phyloP scores from a whole-genome alignment of 2,113 vertebrate genomes.

The Felis catus region DNA sequence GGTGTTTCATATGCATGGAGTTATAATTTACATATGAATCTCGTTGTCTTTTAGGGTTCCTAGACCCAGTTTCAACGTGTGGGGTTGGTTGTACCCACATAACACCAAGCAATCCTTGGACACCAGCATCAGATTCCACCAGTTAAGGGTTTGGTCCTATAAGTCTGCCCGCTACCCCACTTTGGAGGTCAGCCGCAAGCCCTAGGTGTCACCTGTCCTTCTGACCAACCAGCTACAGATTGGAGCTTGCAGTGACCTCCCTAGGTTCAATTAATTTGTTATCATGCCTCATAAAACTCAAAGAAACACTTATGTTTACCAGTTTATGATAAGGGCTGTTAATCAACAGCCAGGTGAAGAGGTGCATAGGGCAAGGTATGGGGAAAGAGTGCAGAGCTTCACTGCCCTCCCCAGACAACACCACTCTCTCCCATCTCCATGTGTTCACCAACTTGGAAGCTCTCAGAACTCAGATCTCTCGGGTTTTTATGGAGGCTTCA shows the following conservation, averaged over 20 bases:
- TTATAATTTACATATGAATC: neutral
- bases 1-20: neutral
- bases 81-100: neutral
- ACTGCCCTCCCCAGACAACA: neutral
- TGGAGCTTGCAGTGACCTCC: neutral
- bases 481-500: neutral
- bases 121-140: neutral
- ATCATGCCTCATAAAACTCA: neutral
- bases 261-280: neutral
- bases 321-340: neutral
- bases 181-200: neutral
- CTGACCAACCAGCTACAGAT: neutral
- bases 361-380: neutral
- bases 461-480: neutral
- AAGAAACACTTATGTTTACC: neutral
- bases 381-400: neutral
- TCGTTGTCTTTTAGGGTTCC: neutral
- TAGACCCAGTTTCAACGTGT: neutral
- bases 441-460: neutral
- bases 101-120: neutral
- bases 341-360: neutral
- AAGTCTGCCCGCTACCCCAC: neutral
- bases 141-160: neutral
- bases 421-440: neutral
- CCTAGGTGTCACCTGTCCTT: neutral